These are phyloP conservation scores for Epsilonema sp. DNA, from an alignment of 2,888 invertebrate species.

Conservation along the genomic window DNA sequence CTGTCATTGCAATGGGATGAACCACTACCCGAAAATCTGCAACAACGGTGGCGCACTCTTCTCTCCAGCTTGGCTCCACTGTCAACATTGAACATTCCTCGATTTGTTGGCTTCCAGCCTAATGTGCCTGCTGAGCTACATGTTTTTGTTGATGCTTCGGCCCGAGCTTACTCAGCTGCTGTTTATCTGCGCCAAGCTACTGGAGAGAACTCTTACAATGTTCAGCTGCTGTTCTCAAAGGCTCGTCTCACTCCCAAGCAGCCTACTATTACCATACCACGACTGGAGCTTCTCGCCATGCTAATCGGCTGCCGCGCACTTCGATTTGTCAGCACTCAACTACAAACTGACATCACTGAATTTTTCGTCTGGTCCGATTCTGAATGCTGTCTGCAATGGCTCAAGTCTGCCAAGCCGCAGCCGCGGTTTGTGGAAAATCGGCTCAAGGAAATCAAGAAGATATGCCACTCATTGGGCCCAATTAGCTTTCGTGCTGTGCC, in stretches of 20 bases:
- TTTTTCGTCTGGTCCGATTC: conserved; percentile 14
- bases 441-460: conserved; percentile 12
- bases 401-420: conserved; percentile 5
- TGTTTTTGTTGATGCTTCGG: conserved; percentile 15
- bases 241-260: conserved; percentile 2
- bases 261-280: conserved; percentile 4
- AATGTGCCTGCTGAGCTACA: conserved; percentile 5
- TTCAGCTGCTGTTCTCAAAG: conserved; percentile 6
- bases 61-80: neutral
- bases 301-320: conserved; percentile 4
- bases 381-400: conserved; percentile 13
- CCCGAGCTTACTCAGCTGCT: conserved; percentile 12
- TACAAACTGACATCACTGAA: neutral
- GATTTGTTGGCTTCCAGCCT: neutral
- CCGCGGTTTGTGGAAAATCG: conserved; percentile 14
- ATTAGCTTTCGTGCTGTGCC: conserved; percentile 12
- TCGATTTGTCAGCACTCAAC: conserved; percentile 2
- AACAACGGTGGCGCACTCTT: conserved; percentile 3
- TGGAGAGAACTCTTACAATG: neutral
- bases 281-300: conserved; percentile 7
- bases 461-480: neutral
- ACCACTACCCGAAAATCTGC: conserved; percentile 8
- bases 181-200: conserved; percentile 10
- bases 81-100: neutral
- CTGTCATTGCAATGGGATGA: conserved; percentile 15